phyloP scores from a whole-genome alignment of 2,797 vertebrate genomes.

The Pantherophis vulpinus region DNA sequence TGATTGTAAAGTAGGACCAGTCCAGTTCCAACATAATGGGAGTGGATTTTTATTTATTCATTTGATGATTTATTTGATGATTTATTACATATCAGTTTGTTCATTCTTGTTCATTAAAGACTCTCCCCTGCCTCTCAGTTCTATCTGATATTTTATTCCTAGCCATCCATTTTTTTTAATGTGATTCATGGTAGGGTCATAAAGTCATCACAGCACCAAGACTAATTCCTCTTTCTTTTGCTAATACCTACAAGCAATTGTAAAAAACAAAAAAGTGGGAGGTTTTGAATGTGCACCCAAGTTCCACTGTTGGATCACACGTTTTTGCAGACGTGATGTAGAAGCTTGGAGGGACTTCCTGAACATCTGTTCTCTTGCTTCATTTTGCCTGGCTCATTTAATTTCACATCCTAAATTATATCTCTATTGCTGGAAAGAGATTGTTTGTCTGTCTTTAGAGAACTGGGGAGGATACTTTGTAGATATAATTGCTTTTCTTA shows the following conservation, averaged over 20 bases:
- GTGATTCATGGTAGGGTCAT: not conserved
- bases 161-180: not conserved
- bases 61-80: not conserved
- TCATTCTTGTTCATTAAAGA: not conserved
- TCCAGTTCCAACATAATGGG: not conserved
- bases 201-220: not conserved
- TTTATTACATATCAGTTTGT: not conserved
- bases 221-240: not conserved
- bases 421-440: not conserved
- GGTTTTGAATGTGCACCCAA: not conserved
- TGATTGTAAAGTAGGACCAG: not conserved
- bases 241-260: not conserved
- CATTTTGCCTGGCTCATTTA: not conserved
- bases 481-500: not conserved
- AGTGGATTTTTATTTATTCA: not conserved
- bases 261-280: not conserved
- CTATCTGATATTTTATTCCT: not conserved
- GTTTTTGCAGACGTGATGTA: not conserved
- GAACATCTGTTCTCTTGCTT: not conserved
- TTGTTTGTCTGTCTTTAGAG: not conserved
- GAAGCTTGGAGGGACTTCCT: constrained; percentile 1
- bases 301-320: not conserved
- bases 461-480: not conserved
- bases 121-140: not conserved
- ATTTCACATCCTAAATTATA: not conserved